These are phyloP conservation scores for Eucriotettix oculatus DNA, from an alignment of 2,888 invertebrate genomes.

Conservation along the genomic window DNA sequence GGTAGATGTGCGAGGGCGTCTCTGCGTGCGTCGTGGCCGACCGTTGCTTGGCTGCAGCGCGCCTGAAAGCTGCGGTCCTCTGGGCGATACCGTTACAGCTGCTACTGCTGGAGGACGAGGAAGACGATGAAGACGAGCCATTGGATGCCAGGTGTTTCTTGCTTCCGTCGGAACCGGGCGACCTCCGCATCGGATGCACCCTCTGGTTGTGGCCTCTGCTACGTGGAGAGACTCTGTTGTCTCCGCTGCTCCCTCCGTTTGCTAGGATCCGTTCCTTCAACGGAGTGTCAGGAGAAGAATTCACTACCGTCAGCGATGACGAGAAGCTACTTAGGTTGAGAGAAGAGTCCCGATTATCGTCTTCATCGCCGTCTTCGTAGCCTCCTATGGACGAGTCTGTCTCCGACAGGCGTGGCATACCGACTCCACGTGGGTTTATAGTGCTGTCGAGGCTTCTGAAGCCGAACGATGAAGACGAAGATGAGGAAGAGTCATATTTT, in stretches of 20 bases:
- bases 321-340: constrained; percentile 8
- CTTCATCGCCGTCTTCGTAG: constrained; percentile 33
- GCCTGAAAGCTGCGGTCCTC: neutral
- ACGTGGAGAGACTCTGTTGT: constrained; percentile 16
- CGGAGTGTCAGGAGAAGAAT: constrained; percentile 8
- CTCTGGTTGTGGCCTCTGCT: constrained; percentile 11
- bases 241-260: constrained; percentile 11
- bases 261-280: neutral
- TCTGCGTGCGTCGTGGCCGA: constrained; percentile 1
- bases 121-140: constrained; percentile 20
- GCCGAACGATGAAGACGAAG: constrained; percentile 39
- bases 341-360: constrained; percentile 23
- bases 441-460: constrained; percentile 46
- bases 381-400: constrained; percentile 33
- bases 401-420: constrained; percentile 26
- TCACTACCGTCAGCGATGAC: constrained; percentile 8
- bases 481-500: constrained; percentile 25
- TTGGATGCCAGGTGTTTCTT: constrained; percentile 21
- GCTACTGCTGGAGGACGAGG: constrained; percentile 11
- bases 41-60: neutral
- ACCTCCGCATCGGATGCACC: constrained; percentile 1
- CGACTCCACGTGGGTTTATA: constrained; percentile 23
- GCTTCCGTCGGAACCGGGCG: constrained; percentile 24
- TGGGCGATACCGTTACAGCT: constrained; percentile 3
- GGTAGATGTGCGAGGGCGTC: constrained; percentile 7